Base-by-base conservation (phyloP, 1,140 invertebrate genomes). In the Akabosia matsudoensis region DNA sequence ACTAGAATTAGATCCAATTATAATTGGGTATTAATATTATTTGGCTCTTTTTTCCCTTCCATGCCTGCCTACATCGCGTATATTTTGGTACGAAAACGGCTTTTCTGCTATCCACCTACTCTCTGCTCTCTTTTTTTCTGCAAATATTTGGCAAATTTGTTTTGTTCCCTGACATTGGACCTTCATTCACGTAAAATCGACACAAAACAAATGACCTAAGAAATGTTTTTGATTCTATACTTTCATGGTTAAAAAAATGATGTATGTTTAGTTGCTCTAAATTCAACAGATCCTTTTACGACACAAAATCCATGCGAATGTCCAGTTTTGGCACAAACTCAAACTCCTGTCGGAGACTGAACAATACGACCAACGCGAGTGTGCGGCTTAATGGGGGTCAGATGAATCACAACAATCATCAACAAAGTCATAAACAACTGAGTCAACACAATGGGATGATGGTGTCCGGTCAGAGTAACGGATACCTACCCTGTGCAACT, bases 271-370 rank as follows among this genome's bases (percentile, higher is more conserved):
- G 54, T 56, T 56, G 54, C 54, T 75, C 77, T 22, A 78, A 78
- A 75, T 75, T 75, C 74, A 70, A 75, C 51, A 78, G 77, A 78
- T 78, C 77, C 14, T 34, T 78, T 2, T 78, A 75, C 28, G 78
- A 79, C 22, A 75, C 78, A 10, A 77, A 34, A 56, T 79, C 78
- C 16, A 14, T 79, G 54, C 51, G 78, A 75, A 74, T 74, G 67
- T 79, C 78, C 1, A 77, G 78, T 67, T 71, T 74, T 75, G 76
- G 76, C 37, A 75, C 79, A 10, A 33, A 56, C 4, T 74, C 74
- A 30, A 79, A 74, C 45, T 56, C 74, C 37, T 45, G 37, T 45
- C 73, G 74, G 16, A 70, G 78, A 30, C 37, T 24, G n/a, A 13
- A 14, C 2, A 54, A 73, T 72, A 26, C 76, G 54, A 24, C 70